Base-by-base conservation (phyloP, 2,888 invertebrate species). In the Liopterus haemorrhoidalis region DNA sequence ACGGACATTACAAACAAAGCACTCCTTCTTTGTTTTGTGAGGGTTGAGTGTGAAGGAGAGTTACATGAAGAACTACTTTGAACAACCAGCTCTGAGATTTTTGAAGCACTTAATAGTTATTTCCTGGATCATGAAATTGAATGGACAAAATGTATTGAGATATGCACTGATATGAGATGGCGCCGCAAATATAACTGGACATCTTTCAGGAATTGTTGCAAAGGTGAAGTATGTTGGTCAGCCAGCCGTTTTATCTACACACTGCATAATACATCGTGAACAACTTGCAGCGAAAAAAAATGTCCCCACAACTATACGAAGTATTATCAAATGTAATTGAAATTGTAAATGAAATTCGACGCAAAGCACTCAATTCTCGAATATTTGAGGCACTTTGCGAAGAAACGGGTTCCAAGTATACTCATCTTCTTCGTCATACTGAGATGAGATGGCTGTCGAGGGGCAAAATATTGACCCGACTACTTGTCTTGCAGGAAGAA, bases 381-480 rank as follows among this genome's bases (percentile, higher is more conserved):
- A n/a, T 41, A 45, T 46, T 46, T 46, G 37, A 45, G 31, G 21
- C 28, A 37, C 28, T 46, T 28, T 45, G 22, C 36, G 43, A 47
- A 37, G 36, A 46, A 27, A 45, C 46, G 37, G 43, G 46, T 48
- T 48, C 46, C 25, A 22, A 48, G 27, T 25, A 48, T 45, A 28
- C 14, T 18, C 45, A 45, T 46, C 45, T 47, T 40, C 45, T 47
- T 47, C 46, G 21, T 31, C 46, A 48, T 48, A 30, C 30, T 47
- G 35, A 46, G 48, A 48, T 48, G 48, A 49, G 48, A 49, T 48
- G 48, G 48, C 39, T 49, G 37, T 49, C 48, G 32, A 40, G 46
- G 44, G 47, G 46, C 37, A 46, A 46, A 46, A 47, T 46, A 30
- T 27, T 44, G 27, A 46, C 32, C 20, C 25, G 46, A 45, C 16